phyloP scores from a whole-genome alignment of 2,888 invertebrate species.

The Opisthograptis luteolata region DNA sequence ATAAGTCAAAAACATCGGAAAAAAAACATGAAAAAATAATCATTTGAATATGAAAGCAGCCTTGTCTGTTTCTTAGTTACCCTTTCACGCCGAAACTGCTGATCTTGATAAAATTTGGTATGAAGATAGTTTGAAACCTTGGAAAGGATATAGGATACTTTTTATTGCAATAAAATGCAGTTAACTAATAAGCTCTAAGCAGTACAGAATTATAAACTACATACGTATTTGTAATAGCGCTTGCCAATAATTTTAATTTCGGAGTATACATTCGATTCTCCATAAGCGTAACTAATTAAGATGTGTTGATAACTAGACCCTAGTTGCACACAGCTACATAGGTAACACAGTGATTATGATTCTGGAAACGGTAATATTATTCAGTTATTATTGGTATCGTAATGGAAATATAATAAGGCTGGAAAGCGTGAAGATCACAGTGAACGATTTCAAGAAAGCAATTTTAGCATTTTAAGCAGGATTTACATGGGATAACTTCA shows the following conservation, averaged over 20 bases:
- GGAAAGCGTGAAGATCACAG: slow-evolving; percentile 79
- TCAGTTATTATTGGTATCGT: slow-evolving; percentile 76
- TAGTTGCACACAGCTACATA: slow-evolving; percentile 11
- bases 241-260: slow-evolving; percentile 1
- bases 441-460: slow-evolving; percentile 78
- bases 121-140: no score
- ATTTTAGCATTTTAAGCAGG: slow-evolving; percentile 73
- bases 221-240: no score
- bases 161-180: no score
- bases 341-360: slow-evolving; percentile 24
- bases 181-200: not conserved
- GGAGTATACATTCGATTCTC: slow-evolving; percentile 29
- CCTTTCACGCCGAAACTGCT: no score
- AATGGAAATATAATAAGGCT: slow-evolving; percentile 79
- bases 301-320: slow-evolving; percentile 52
- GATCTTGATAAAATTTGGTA: no score
- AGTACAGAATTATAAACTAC: slow-evolving; percentile 6
- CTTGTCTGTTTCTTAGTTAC: no score
- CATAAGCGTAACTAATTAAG: slow-evolving; percentile 53
- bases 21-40: no score
- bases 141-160: no score
- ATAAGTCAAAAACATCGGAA: no score
- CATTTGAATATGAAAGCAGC: no score
- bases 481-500: slow-evolving; percentile 57
- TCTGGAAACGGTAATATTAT: slow-evolving; percentile 66